Evolutionary conservation across 1,140 invertebrate genomes (phyloP), one percentile per base, ranked within the genome.

Genomic region (Leptopilina boulardi): DNA sequence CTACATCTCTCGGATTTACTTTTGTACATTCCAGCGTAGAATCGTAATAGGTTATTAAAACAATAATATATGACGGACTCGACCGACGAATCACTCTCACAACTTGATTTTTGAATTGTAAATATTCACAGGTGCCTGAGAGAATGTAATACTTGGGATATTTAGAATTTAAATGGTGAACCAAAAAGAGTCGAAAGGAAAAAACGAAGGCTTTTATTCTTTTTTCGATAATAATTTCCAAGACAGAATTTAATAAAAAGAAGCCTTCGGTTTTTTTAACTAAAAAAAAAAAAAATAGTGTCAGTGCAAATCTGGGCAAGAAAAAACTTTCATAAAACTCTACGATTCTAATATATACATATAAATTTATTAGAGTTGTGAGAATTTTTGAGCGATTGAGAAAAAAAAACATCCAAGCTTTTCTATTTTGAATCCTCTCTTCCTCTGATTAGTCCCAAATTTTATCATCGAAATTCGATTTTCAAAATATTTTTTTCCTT

Each of bases 81-180:
- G 19, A 76, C 13, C 70, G 19, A 76, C 13, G 74, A 71, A 78
- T 78, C 72, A 26, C 54, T 78, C 54, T 78, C 74, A 34, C 71
- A 77, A 77, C 56, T 82, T 23, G 47, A 75, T 80, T 81, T 77
- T 87, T 84, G 79, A 81, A 87, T 87, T 90, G 88, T 89, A 89
- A 90, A 90, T 90, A 90, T 86, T 90, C 87, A 89, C 89, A 88
- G 87, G 87, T 90, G 89, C 88, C 88, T 89, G 86, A 88, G 79
- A 82, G 84, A 86, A 83, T 85, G 84, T 84, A 86, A 82, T 84
- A 85, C 82, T 86, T 86, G 83, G 73, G 73, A 83, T 86, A 85
- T 82, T 81, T 82, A 82, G 80, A 83, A 83, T 79, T 87, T 83
- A 83, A 81, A 83, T 80, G 71, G 82, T 72, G 76, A 81, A 21